These are phyloP conservation scores for Actinopyga echinites DNA, from an alignment of 53 echinoderm and acorn worm species.

Conservation along the genomic window DNA sequence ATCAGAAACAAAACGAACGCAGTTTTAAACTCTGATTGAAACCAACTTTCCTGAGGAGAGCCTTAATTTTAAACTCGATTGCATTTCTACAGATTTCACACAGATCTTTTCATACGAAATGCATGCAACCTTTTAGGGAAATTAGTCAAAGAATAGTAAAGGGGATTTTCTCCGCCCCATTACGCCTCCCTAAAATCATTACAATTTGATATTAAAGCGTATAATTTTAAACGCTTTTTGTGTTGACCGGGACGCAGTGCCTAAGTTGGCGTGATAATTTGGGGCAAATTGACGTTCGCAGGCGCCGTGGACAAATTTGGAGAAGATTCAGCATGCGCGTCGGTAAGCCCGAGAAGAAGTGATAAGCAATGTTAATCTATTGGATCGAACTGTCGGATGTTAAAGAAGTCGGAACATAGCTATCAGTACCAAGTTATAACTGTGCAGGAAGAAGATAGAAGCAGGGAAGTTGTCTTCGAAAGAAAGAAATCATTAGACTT, in stretches of 20 bases:
- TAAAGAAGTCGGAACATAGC: too few species aligned
- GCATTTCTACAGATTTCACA: neutral
- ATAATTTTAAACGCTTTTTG: constrained; percentile 40
- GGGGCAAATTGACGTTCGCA: constrained; percentile 29
- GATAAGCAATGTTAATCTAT: too few species aligned
- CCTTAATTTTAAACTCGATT: constrained; percentile 1
- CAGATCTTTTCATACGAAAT: too few species aligned
- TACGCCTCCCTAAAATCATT: constrained; percentile 36
- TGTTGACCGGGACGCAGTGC: constrained; percentile 33
- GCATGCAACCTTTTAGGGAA: constrained; percentile 5
- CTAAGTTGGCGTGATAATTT: constrained; percentile 27
- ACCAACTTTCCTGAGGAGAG: neutral
- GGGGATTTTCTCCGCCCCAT: constrained; percentile 31
- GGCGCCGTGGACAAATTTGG: constrained; percentile 39
- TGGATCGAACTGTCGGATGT: too few species aligned
- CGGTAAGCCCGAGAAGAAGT: neutral
- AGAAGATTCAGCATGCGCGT: neutral
- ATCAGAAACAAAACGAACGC: too few species aligned
- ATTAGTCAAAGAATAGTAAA: constrained; percentile 7
- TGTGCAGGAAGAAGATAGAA: too few species aligned
- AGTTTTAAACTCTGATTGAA: neutral
- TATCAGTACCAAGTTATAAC: too few species aligned
- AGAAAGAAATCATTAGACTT: too few species aligned
- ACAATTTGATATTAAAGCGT: constrained; percentile 29
- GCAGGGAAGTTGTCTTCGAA: too few species aligned